Percentiles rank a stretch among this genome's conserved stretches.
These are phyloP conservation scores for Crax fasciolata DNA, from an alignment of 2,797 vertebrate species.

Conservation along the genomic window DNA sequence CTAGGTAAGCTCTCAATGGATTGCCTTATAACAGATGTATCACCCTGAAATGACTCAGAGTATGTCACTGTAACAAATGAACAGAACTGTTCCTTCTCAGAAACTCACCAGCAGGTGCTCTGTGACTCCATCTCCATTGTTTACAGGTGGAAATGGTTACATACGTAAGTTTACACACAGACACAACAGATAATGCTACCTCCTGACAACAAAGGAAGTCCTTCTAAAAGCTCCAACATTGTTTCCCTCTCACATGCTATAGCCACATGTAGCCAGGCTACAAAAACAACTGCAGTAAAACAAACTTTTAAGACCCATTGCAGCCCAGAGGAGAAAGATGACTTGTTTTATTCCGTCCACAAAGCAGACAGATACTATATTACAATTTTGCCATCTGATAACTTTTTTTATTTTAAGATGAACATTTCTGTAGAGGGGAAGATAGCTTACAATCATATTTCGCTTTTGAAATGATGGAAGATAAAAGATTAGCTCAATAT, in stretches of 20 bases:
- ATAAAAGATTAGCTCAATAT: background rate
- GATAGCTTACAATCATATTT: background rate
- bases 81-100: conserved; percentile 19
- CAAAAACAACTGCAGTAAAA: conserved; percentile 19
- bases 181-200: conserved; percentile 39
- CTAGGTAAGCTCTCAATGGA: background rate
- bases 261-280: background rate
- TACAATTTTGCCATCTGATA: background rate
- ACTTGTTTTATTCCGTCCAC: background rate
- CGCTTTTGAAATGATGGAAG: background rate
- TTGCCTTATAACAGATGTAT: background rate
- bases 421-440: background rate
- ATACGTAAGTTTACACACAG: conserved; percentile 10
- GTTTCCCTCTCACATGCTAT: conserved; percentile 8
- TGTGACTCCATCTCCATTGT: conserved; percentile 49
- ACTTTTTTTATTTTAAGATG: background rate
- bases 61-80: background rate
- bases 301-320: background rate
- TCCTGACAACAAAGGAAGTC: conserved; percentile 60
- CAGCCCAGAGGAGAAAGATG: background rate
- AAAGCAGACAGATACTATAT: background rate
- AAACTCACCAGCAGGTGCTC: conserved; percentile 65
- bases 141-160: conserved; percentile 53
- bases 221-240: conserved; percentile 27
- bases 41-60: conserved; percentile 23